Conservation (phyloP, 2,113 vertebrate species). For the Orthonyx spaldingii region DNA sequence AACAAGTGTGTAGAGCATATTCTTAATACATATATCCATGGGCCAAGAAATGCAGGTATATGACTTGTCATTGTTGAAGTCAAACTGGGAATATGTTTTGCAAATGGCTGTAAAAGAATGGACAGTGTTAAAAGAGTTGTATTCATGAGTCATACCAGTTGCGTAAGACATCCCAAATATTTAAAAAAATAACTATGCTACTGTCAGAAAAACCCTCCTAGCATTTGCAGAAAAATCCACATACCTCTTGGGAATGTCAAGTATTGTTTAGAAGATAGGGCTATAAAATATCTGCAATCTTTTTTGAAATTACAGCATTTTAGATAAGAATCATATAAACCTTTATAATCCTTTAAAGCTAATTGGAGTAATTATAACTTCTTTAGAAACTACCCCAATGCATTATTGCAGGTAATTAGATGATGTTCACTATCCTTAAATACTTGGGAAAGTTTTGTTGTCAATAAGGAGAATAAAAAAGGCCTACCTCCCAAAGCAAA, state of each 20-base stretch:
- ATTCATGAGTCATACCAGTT: neutral
- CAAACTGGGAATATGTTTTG: neutral
- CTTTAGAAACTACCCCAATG: neutral
- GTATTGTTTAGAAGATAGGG: neutral
- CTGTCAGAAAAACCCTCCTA: neutral
- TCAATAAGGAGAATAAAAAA: neutral
- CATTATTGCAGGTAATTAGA: neutral
- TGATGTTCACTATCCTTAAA: neutral
- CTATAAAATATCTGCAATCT: neutral
- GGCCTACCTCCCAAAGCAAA: neutral
- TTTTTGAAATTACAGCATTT: neutral
- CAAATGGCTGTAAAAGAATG: neutral
- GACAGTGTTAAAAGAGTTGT: neutral
- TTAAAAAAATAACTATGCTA: neutral
- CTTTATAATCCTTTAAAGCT: neutral
- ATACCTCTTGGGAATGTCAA: neutral
- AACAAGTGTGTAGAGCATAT: neutral
- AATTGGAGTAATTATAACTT: neutral
- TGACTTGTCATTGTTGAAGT: neutral
- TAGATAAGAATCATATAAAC: neutral
- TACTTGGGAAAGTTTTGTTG: neutral
- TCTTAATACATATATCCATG: neutral
- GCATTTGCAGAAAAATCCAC: neutral
- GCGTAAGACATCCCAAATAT: neutral
- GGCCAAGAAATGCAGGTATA: neutral